Base-by-base conservation (phyloP, 2,888 invertebrate species). In the Hirtodrosophila duncani region DNA sequence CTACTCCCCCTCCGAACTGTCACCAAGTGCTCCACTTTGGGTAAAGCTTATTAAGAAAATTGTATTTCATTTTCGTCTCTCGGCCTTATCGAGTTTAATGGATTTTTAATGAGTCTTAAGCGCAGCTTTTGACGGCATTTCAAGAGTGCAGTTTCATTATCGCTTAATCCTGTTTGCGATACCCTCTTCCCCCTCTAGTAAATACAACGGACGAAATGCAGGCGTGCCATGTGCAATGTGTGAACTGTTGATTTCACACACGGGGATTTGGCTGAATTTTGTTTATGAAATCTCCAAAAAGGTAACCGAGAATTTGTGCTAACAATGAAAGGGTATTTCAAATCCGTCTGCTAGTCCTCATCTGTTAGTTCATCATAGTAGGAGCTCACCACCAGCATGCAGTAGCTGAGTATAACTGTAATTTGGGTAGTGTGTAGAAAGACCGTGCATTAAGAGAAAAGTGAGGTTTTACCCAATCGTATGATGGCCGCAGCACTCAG, bases 31-130 rank as follows among this genome's bases (percentile, higher is more conserved):
- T 75, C 75, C 75, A 70, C 52, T 74, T 74, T 34, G 51, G 57
- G 75, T 63, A 70, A 70, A 70, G 75, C 79, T 79, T 74, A 78
- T 72, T 68, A 72, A 78, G 56, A 45, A 61, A 61, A 56, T 61
- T 61, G 52, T 72, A 51, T 77, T 62, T 52, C 61, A 38, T 46
- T 57, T 30, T 23, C 26, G 6, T 8, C 16, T n/a, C 7, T 1
- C 20, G 9, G 6, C 30, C 58, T 74, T 74, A 67, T 79, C 72
- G 59, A 52, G 42, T 72, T 72, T 72, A 72, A 72, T 72, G 72
- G 72, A 72, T 75, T 72, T 72, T 72, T 72, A 72, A 72, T 72
- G 72, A 72, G 80, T 46, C 59, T 60, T 63, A 62, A 75, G 80
- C 72, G 55, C 50, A 64, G 71, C 71, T 75, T 75, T 79, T 75